phyloP scores from a whole-genome alignment of 2,797 vertebrate species.

The Echiichthys vipera region DNA sequence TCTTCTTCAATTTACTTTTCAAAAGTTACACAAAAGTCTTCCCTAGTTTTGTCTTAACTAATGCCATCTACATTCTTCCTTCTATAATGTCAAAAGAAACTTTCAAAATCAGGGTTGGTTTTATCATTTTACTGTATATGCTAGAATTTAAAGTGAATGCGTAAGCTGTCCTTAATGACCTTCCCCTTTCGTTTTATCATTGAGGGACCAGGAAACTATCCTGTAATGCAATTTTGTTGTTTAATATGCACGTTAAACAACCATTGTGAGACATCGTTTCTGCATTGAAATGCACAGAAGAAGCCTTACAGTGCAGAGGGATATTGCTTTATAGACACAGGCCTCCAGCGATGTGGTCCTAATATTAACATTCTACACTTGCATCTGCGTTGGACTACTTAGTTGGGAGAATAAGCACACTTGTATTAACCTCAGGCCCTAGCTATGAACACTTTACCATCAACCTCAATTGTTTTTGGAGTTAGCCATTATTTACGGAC shows the following conservation, averaged over 20 bases:
- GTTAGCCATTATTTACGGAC: background rate
- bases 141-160: background rate
- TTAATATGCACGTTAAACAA: conserved; percentile 13
- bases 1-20: background rate
- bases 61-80: background rate
- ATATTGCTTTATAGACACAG: background rate
- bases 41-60: background rate
- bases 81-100: background rate
- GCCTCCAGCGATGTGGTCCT: conserved; percentile 1
- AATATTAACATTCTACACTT: background rate
- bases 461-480: background rate
- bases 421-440: conserved; percentile 3
- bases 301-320: background rate
- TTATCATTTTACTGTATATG: background rate
- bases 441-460: background rate
- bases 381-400: background rate
- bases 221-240: conserved; percentile 1
- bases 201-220: background rate
- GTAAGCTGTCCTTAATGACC: conserved; percentile 3
- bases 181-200: background rate
- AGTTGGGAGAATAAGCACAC: background rate
- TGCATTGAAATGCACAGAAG: conserved; percentile 7
- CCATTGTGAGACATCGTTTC: background rate
- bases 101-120: background rate
- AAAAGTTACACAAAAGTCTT: background rate